phyloP scores from a whole-genome alignment of 2,888 invertebrate species.

The Rhagonycha lutea region DNA sequence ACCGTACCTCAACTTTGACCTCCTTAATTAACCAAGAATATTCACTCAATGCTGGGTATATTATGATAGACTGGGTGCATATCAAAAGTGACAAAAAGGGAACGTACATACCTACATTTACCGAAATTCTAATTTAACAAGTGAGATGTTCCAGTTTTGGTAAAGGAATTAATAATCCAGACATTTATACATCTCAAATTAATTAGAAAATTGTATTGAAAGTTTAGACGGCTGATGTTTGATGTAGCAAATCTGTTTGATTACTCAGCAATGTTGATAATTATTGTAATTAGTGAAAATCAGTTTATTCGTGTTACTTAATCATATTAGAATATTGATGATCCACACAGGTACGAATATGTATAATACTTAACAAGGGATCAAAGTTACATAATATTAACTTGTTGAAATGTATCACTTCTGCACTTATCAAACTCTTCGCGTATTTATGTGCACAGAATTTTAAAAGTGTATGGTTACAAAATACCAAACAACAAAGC shows the following conservation, averaged over 20 bases:
- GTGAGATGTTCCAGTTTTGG: neutral
- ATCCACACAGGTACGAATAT: neutral
- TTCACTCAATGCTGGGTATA: too few species aligned
- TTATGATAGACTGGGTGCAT: too few species aligned
- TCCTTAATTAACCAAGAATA: too few species aligned
- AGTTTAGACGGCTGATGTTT: neutral
- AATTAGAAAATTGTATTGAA: neutral
- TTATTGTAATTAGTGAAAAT: neutral
- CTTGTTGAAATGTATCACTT: neutral
- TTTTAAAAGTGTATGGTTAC: neutral
- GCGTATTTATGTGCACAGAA: neutral
- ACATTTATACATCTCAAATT: too few species aligned
- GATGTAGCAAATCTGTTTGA: neutral
- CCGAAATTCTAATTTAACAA: too few species aligned
- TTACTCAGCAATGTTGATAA: neutral
- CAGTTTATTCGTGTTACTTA: neutral
- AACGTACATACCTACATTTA: too few species aligned
- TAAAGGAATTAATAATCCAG: too few species aligned
- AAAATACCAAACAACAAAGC: neutral
- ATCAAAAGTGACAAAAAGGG: too few species aligned
- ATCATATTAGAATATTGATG: neutral
- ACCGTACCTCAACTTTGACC: too few species aligned
- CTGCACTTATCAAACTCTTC: neutral
- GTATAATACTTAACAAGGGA: neutral
- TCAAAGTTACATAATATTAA: neutral